Conservation (phyloP, 2,113 vertebrate genomes). For the Lutjanus erythropterus region DNA sequence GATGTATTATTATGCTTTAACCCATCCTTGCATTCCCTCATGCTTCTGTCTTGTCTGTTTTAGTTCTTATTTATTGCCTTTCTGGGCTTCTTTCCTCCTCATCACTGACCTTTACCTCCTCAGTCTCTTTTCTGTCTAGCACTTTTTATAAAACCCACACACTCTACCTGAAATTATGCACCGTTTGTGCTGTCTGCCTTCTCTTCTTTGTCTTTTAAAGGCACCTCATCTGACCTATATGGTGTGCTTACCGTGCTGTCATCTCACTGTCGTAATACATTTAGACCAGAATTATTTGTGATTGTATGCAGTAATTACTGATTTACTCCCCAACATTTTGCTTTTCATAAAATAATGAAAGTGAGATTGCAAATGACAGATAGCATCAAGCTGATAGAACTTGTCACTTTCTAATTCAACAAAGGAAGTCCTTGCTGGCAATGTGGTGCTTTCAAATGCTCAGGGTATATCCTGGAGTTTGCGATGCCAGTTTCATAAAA, state of each 20-base stretch:
- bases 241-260: not conserved
- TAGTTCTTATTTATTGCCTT: conserved; percentile 27
- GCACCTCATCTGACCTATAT: conserved; percentile 13
- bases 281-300: not conserved
- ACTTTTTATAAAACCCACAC: conserved; percentile 23
- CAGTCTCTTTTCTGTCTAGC: not conserved
- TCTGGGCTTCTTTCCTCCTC: conserved; percentile 14
- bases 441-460: not conserved
- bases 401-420: conserved; percentile 3
- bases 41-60: not conserved
- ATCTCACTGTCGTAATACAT: not conserved
- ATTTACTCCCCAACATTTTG: conserved; percentile 7
- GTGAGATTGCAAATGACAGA: not conserved
- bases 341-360: conserved; percentile 7
- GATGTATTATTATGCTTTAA: conserved; percentile 29
- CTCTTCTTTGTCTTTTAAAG: conserved; percentile 11
- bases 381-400: not conserved
- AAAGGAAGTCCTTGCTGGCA: not conserved
- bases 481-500: not conserved
- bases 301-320: not conserved
- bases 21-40: not conserved
- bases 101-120: conserved; percentile 26
- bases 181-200: conserved; percentile 2
- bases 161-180: conserved; percentile 24
- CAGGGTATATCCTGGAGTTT: not conserved